Base-by-base conservation (phyloP, 2,888 invertebrate genomes). In the Drosophila villosipedis region DNA sequence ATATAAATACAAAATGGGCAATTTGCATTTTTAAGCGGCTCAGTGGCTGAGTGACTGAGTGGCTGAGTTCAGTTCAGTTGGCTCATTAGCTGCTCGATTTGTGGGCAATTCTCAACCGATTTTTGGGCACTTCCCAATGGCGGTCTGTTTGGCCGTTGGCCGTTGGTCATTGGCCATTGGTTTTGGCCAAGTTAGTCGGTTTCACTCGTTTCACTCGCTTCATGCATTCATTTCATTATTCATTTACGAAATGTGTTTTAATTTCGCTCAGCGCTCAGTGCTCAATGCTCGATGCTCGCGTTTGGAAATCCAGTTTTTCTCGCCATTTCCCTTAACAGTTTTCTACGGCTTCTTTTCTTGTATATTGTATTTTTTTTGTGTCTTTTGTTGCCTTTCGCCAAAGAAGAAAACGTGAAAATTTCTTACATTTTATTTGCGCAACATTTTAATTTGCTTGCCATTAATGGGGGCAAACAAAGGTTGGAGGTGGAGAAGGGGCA, bases 371-470 rank as follows among this genome's bases (percentile, higher is more conserved):
- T 37, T 25, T 49, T 14, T 47, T 41, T 47, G 28, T 22, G 28
- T 22, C 59, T 63, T 52, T 50, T 58, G 49, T 47, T 50, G 60
- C 68, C 65, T 71, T 81, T 78, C 66, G 57, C 52, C 54, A 54
- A 55, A 68, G 65, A 61, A 73, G 54, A 66, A 64, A 65, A 68
- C 65, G 73, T 76, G 74, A 77, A 71, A 70, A 74, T 70, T 61
- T 76, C 79, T 70, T 76, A 67, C 83, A 81, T 79, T 83, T 78
- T 78, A 70, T 82, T 78, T 80, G 81, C 64, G 75, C 83, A 80
- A 80, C 81, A 83, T 83, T 75, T 82, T 80, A 65, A 82, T 80
- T 83, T 75, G 70, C 66, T 66, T 70, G 78, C 57, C 78, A 78
- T 77, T 73, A 77, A 77, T 69, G 77, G 57, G 39, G 39, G 60